Conservation (phyloP, 2,113 vertebrate genomes). For the Anthoscopus minutus region DNA sequence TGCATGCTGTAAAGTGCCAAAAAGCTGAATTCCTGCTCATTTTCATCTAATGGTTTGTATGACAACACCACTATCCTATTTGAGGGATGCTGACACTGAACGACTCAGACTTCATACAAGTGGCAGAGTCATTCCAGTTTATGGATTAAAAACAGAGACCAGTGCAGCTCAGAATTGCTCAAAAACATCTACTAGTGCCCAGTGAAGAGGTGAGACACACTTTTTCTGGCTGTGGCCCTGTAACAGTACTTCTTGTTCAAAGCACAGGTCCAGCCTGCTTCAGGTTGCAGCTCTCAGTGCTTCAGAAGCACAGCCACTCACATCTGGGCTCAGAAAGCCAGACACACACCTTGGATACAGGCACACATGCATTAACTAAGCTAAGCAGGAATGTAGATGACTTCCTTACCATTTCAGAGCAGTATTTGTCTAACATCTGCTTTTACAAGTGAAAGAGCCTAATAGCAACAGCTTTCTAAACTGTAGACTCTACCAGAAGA, state of each 20-base stretch:
- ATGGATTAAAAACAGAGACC: not conserved
- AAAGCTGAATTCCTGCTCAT: not conserved
- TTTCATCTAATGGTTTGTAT: not conserved
- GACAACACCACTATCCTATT: not conserved
- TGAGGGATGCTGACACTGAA: not conserved
- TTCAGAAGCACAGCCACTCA: not conserved
- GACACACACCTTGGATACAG: not conserved
- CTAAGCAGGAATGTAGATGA: not conserved
- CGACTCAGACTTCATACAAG: not conserved
- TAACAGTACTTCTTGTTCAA: not conserved
- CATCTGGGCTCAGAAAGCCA: not conserved
- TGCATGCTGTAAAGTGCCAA: not conserved
- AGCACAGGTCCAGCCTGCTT: not conserved
- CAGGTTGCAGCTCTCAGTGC: not conserved
- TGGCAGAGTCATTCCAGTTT: not conserved
- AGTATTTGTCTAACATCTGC: not conserved
- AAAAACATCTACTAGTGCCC: not conserved
- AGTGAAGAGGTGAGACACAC: not conserved
- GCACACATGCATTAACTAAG: not conserved
- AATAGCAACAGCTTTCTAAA: not conserved
- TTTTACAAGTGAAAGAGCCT: not conserved
- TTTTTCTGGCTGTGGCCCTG: not conserved
- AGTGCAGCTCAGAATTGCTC: not conserved
- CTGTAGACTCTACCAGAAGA: rapidly evolving
- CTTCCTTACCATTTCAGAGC: not conserved